Evolutionary conservation across 2,797 vertebrate species (phyloP).

Genomic region (Typhlichthys subterraneus): DNA sequence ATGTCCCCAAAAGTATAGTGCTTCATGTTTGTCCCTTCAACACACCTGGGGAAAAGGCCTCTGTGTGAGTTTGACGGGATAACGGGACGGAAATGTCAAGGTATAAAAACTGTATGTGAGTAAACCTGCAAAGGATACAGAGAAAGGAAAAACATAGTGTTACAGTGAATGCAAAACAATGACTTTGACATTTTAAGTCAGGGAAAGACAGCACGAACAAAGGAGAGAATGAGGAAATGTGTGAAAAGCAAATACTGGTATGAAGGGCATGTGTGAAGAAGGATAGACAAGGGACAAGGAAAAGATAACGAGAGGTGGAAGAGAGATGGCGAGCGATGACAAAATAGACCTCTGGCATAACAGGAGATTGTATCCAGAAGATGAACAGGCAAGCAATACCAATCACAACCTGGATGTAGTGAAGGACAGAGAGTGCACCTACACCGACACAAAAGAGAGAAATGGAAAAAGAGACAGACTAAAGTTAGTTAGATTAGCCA

Average conservation of each 20-base stretch:
- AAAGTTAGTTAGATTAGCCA: constrained; percentile 10
- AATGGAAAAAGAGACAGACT: constrained; percentile 3
- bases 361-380: no score
- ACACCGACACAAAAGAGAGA: not conserved
- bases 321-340: no score
- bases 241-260: not conserved
- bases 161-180: constrained; percentile 34
- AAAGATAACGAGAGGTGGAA: not conserved
- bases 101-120: constrained; percentile 26
- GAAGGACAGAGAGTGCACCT: no score
- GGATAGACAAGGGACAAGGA: constrained; percentile 4
- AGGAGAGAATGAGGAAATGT: constrained; percentile 5
- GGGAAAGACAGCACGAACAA: not conserved
- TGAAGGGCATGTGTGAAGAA: not conserved
- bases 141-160: constrained; percentile 12
- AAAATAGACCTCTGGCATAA: no score
- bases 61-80: constrained; percentile 28
- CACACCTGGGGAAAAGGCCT: constrained; percentile 29
- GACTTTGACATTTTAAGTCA: constrained; percentile 46
- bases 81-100: constrained; percentile 42
- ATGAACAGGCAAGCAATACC: not conserved
- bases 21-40: constrained; percentile 3
- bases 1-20: not conserved
- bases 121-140: constrained; percentile 31
- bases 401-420: no score